phyloP scores from a whole-genome alignment of 2,888 invertebrate genomes.

The Zygogramma bicolorata region DNA sequence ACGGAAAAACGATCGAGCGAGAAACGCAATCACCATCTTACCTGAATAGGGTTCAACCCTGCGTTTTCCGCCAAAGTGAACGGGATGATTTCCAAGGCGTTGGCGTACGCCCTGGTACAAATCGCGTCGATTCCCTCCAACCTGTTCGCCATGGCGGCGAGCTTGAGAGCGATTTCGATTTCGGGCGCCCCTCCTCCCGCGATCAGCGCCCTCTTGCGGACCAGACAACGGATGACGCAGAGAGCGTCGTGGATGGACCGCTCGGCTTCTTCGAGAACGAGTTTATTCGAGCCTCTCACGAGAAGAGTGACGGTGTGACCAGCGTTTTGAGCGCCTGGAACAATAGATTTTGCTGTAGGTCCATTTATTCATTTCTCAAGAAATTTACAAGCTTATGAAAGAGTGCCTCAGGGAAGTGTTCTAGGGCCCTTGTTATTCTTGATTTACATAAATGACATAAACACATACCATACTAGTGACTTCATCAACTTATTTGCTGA shows the following conservation, averaged over 20 bases:
- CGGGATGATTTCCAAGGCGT: slow-evolving; percentile 94
- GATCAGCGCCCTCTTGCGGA: slow-evolving; percentile 91
- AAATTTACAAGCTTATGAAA: too few relatives aligned
- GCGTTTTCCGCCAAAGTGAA: slow-evolving; percentile 93
- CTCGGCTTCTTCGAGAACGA: slow-evolving; percentile 85
- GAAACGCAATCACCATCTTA: slow-evolving; percentile 31
- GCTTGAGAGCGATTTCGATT: slow-evolving; percentile 89
- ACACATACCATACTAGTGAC: too few relatives aligned
- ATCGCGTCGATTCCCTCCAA: slow-evolving; percentile 94
- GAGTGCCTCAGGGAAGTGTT: too few relatives aligned
- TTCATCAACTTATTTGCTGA: too few relatives aligned
- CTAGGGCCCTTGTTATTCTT: too few relatives aligned
- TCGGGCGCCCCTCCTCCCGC: slow-evolving; percentile 99
- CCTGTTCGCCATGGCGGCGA: slow-evolving; percentile 85
- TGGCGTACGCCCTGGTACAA: slow-evolving; percentile 94
- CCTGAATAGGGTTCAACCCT: slow-evolving; percentile 66
- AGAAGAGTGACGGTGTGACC: slow-evolving; percentile 94
- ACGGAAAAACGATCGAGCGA: background rate
- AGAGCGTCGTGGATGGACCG: slow-evolving; percentile 87
- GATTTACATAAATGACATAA: too few relatives aligned
- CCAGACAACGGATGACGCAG: slow-evolving; percentile 95
- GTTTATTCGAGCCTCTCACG: slow-evolving; percentile 88
- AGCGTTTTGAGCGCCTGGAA: slow-evolving; percentile 75
- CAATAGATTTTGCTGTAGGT: slow-evolving; percentile 4
- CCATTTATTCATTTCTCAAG: too few relatives aligned